Evolutionary conservation across 1,140 invertebrate species (phyloP), one percentile per base, ranked within the genome.

Genomic region (Aricia agestis): DNA sequence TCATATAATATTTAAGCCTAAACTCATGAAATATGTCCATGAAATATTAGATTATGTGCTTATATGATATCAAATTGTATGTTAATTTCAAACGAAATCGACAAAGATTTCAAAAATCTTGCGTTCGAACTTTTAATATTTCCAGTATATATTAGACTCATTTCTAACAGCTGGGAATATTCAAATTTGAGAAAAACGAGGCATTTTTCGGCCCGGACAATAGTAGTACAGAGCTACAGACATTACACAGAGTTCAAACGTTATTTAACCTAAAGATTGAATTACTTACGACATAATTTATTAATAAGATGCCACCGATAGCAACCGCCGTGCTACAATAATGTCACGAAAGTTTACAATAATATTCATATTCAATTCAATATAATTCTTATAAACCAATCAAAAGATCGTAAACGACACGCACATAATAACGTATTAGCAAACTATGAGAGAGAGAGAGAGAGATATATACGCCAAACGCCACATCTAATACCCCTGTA

Each of bases 401-500:
- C 59, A 63, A 63, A 18, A 25, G 59, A 63, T 18, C 18, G 45
- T 52, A 52, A 52, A 52, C 45, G 45, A 52, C 45, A 52, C 45
- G 45, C 45, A 52, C 45, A 31, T 68, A 67, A 67, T 42, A 68
- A 19, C 61, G 66, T 42, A 66, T 67, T 63, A 36, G 68, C 72
- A 71, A 74, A 68, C 66, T 70, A 74, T 74, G 59, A 71, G 69
- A 65, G 69, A 15, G 45, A 52, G 59, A 71, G 69, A 65, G 69
- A 15, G 45, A 52, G 13, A 52, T 5, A 52, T 52, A 52, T 52
- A 76, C 76, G 76, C 76, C 78, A 75, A 71, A 82, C 79, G 74
- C 78, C 81, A 81, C 81, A 84, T 88, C 85, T 89, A 83, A 89
- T 85, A 88, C 85, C 87, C 87, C 89, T 89, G 87, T 90, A 90